Conservation (phyloP, 2,113 vertebrate genomes). For the Ammodytes marinus region DNA sequence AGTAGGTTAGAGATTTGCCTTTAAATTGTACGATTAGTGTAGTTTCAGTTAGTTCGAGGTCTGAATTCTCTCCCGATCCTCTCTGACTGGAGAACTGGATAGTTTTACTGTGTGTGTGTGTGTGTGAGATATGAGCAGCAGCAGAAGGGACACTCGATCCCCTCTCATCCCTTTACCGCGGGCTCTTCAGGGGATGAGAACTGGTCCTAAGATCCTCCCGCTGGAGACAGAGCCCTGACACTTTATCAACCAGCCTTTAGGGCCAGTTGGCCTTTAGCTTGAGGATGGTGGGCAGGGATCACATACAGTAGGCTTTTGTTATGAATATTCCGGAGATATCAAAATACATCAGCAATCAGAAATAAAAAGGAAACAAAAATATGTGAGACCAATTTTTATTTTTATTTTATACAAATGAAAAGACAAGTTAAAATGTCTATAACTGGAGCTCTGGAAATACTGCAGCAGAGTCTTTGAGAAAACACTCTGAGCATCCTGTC, state of each 20-base stretch:
- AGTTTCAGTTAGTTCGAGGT: neutral
- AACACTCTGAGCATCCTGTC: slow-evolving; percentile 61
- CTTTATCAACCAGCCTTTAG: slow-evolving; percentile 83
- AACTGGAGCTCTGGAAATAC: slow-evolving; percentile 36
- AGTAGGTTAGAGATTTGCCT: too few species aligned
- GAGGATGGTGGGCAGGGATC: slow-evolving; percentile 28
- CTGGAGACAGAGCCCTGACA: slow-evolving; percentile 77
- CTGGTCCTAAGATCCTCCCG: slow-evolving; percentile 62
- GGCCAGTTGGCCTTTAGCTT: slow-evolving; percentile 55
- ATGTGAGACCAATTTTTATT: too few species aligned
- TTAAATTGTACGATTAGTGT: too few species aligned
- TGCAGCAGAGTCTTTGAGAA: slow-evolving; percentile 57
- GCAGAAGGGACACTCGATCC: slow-evolving; percentile 76
- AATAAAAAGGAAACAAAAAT: neutral
- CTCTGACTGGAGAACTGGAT: slow-evolving; percentile 64
- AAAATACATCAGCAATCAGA: neutral
- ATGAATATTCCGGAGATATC: slow-evolving; percentile 1
- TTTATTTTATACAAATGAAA: neutral
- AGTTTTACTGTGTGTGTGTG: slow-evolving; percentile 76
- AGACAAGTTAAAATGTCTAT: neutral
- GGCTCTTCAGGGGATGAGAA: slow-evolving; percentile 81
- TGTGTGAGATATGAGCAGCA: slow-evolving; percentile 76
- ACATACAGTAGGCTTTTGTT: slow-evolving; percentile 18
- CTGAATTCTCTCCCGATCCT: slow-evolving; percentile 9
- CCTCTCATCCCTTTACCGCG: slow-evolving; percentile 65